Base-by-base conservation (phyloP, 1,140 invertebrate species). In the Helicoverpa zea region DNA sequence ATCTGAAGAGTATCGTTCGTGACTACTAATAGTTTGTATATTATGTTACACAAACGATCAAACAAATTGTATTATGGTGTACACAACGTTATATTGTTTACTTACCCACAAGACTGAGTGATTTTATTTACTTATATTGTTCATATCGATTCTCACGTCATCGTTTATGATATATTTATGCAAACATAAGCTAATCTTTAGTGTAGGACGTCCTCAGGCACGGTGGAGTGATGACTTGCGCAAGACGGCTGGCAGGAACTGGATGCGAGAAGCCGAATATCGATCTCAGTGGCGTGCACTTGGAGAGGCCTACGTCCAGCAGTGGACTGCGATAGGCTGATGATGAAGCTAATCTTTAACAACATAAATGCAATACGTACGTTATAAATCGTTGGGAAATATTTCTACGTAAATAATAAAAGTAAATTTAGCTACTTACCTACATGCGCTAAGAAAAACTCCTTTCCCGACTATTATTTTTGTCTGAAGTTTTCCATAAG, bases 21-120 rank as follows among this genome's bases (percentile, higher is more conserved):
- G 49, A 51, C 66, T 70, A 70, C 16, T 70, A 29, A 23, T 51
- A 70, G 66, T 70, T 70, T 23, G 49, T 29, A 18, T 51, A 52
- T 70, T 70, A 51, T 70, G 52, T 70, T 66, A 14, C 63, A 66
- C 63, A 66, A n/a, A 66, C 63, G 43, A 66, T 66, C 35, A 16
- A 16, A 49, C 47, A 66, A 66, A 64, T 47, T 66, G 63, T 66
- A 18, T 47, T 66, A 35, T 66, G n/a, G 47, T 49, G 35, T 66
- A 35, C 16, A 47, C 16, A 47, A 59, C 56, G 35, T 66, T 47
- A 30, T 16, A 14, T 54, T n/a, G 52, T 54, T 54, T 54, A 13
- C 14, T 54, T 54, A 14, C 29, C 54, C 23, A 63, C 61, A 11
- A 43, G 30, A 43, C 30, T 43, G 13, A 64, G 30, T 9, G 14